These are phyloP conservation scores for Thereva nobilitata DNA, from an alignment of 2,888 invertebrate genomes.

Conservation along the genomic window DNA sequence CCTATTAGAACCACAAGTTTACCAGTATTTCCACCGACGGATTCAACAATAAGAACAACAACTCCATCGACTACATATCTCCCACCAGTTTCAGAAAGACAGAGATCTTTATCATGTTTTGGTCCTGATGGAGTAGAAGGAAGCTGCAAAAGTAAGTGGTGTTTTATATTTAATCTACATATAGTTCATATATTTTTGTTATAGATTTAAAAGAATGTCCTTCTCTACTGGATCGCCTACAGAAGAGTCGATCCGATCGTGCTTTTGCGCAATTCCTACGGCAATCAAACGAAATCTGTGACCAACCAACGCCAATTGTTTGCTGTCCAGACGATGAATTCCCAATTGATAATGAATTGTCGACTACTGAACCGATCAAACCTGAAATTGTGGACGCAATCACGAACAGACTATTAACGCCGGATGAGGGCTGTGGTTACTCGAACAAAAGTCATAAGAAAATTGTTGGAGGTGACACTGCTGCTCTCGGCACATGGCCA, in stretches of 20 bases:
- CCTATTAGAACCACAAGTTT: too few species aligned
- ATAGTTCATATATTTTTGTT: background rate
- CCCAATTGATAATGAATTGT: too few species aligned
- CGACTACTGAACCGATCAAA: background rate
- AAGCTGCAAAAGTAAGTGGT: constrained; percentile 39
- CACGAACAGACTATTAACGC: constrained; percentile 49
- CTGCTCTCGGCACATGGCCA: constrained; percentile 74
- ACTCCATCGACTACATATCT: constrained; percentile 37
- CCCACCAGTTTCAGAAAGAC: constrained; percentile 46
- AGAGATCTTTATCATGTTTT: constrained; percentile 47
- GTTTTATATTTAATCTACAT: background rate
- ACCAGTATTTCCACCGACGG: too few species aligned
- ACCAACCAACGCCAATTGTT: constrained; percentile 45
- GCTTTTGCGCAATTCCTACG: constrained; percentile 47
- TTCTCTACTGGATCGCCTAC: constrained; percentile 46
- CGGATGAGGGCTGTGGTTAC: constrained; percentile 66
- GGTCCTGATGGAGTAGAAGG: constrained; percentile 45
- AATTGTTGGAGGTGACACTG: constrained; percentile 74
- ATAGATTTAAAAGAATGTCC: constrained; percentile 49
- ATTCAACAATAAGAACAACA: background rate
- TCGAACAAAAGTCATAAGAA: constrained; percentile 63
- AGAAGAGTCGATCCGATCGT: constrained; percentile 45
- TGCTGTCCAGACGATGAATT: constrained; percentile 49
- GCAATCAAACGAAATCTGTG: constrained; percentile 51
- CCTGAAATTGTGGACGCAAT: constrained; percentile 36